Base-by-base conservation (phyloP, 2,888 invertebrate genomes). In the Furcula furcula region DNA sequence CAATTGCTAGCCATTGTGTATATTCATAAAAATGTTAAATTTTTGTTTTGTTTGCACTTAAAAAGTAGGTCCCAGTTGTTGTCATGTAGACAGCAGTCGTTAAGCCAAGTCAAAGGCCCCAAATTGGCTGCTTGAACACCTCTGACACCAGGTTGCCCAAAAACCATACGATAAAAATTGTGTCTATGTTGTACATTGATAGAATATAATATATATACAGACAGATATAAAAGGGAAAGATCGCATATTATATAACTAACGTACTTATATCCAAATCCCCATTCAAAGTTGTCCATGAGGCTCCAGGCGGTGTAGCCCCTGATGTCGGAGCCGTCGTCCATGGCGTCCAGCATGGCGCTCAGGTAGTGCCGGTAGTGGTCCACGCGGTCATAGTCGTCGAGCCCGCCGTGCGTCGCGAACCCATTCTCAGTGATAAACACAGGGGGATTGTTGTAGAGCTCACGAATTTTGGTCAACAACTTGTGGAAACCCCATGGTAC, bases 381-480 rank as follows among this genome's bases (percentile, higher is more conserved):
- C 2, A 27, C 5, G 6, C 27, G 27, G 29, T 79, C 78, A 1
- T 76, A 69, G 59, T 92, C 92, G 0, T 85, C 44, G 0, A 89
- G 50, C 0, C 81, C 80, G 1, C 86, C 90, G 0, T 46, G 29
- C 12, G 90, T 89, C 7, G 90, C 81, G 73, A 81, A 89, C 1
- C 92, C 92, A 45, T 92, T 93, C 57, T 92, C 93, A 0, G 91
- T 90, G 1, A 93, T 66, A 37, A 84, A 89, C 5, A 93, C 76
- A 26, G 87, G 70, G 0, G 91, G 91, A 64, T 92, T 91, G 22
- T 82, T 81, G 54, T 91, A 91, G 1, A 77, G 58, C 0, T 66
- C 55, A 40, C 79, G 87, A 9, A 91, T 66, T 46, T 91, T 90
- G 9, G 81, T 71, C 0, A 93, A 59, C 0, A 92, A 38, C 45